Evolutionary conservation across 2,113 vertebrate species (phyloP), one percentile per base, ranked within the genome.

Genomic region (Pagrus major): DNA sequence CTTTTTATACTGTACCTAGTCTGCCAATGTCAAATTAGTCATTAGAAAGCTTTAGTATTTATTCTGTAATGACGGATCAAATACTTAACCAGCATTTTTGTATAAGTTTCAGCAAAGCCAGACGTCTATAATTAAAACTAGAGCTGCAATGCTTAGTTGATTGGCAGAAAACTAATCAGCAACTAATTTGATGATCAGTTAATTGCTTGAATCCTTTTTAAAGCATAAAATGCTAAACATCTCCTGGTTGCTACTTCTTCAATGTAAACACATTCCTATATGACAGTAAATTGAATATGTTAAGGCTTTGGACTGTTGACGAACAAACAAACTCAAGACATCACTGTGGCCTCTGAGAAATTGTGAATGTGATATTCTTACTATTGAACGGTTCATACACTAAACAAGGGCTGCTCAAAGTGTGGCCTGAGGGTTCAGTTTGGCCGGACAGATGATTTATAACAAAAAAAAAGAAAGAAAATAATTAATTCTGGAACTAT

Each of bases 51-150:
- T 42, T 14, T n/a, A 56, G 20, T 15, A 31, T 54, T 42, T 23
- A 39, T 31, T n/a, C 35, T 79, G 16, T 59, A 67, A 61, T 73
- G 52, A 44, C 25, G 33, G 10, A 51, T 11, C 11, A 39, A 54
- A 21, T 47, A 35, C 42, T 55, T 18, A 1, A 4, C n/a, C 14
- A 37, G 12, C 9, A 23, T 29, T 58, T 37, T 39, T 21, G 42
- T 51, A 33, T 64, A 0, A 47, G 49, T 55, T 31, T 1, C 20
- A 2, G 63, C 18, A 65, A 42, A 49, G 23, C 16, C 23, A 64
- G 5, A 65, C 52, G 35, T 55, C 16, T 3, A 44, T 31, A n/a
- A 5, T 54, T 31, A 49, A 18, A 56, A 65, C 20, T n/a, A 8
- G 9, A 56, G 15, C 39, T 56, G 9, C 37, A 56, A 21, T 4